Conservation (phyloP, 92 coral and sea anemone species). For the Isaurus tuberculatus region DNA sequence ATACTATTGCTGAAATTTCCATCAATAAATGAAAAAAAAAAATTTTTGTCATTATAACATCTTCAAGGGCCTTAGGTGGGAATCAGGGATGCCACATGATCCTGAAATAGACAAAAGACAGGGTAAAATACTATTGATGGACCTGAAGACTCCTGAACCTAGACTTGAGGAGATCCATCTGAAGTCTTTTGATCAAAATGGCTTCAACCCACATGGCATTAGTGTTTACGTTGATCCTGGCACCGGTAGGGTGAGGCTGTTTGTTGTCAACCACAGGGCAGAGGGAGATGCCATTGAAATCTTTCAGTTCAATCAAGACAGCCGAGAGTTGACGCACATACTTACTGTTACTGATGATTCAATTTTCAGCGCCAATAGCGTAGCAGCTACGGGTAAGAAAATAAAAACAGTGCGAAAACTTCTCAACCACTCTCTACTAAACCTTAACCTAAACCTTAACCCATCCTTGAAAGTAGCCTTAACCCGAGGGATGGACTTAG, state of each 20-base stretch:
- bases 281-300: slow-evolving; percentile 46
- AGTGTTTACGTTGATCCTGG: slow-evolving; percentile 52
- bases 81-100: slow-evolving; percentile 11
- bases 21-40: no score
- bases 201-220: slow-evolving; percentile 60
- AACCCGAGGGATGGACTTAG: no score
- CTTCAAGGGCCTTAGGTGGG: slow-evolving; percentile 45
- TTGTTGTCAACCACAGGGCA: slow-evolving; percentile 59
- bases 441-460: background rate
- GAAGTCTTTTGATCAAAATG: slow-evolving; percentile 51
- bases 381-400: slow-evolving; percentile 53
- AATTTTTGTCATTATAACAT: no score
- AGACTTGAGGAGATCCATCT: slow-evolving; percentile 29
- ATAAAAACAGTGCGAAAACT: background rate
- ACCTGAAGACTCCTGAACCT: slow-evolving; percentile 43
- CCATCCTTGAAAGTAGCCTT: background rate
- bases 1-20: no score
- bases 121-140: slow-evolving; percentile 51
- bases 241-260: slow-evolving; percentile 44
- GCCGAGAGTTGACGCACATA: slow-evolving; percentile 32
- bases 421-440: background rate
- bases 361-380: slow-evolving; percentile 48
- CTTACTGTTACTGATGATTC: slow-evolving; percentile 44
- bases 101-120: slow-evolving; percentile 47
- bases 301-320: slow-evolving; percentile 50